A percentile compares a stretch with the other conserved stretches of the same genome.
Evolutionary conservation across 2,797 vertebrate genomes (phyloP).

Genomic region (Tragelaphus eurycerus): DNA sequence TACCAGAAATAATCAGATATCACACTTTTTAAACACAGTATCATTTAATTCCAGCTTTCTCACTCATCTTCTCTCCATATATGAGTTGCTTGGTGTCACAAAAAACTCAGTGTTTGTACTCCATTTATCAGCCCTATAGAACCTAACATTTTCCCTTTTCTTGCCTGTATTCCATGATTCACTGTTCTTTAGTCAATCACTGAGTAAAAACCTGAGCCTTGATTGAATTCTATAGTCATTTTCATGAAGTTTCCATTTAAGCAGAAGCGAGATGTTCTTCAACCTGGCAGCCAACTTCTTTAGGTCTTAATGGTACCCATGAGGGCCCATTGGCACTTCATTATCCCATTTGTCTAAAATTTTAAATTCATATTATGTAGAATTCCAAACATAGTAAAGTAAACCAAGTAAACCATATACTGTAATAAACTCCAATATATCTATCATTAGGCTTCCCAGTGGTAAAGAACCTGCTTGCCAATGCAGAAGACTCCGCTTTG

Average conservation of each 20-base stretch:
- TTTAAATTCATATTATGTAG: background rate
- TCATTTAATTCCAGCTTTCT: background rate
- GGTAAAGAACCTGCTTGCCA: background rate
- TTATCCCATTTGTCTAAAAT: background rate
- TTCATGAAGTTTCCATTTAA: background rate
- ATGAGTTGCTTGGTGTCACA: background rate
- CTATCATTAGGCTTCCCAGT: background rate
- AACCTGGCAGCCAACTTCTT: background rate
- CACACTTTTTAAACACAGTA: background rate
- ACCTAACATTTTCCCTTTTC: background rate
- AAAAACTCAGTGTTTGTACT: background rate
- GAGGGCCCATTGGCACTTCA: background rate
- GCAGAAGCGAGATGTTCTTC: background rate
- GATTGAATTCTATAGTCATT: background rate
- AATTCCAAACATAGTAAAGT: background rate
- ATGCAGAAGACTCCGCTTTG: rapidly evolving
- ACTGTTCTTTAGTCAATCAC: background rate
- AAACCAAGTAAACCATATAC: background rate
- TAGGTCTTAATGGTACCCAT: background rate
- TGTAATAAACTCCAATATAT: background rate
- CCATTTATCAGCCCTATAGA: background rate
- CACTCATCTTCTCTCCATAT: background rate
- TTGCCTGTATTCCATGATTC: background rate
- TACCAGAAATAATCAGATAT: background rate
- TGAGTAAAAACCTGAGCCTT: background rate